Evolutionary conservation across 1,140 invertebrate genomes (phyloP), one percentile per base, ranked within the genome.

Genomic region (Planococcus citri): DNA sequence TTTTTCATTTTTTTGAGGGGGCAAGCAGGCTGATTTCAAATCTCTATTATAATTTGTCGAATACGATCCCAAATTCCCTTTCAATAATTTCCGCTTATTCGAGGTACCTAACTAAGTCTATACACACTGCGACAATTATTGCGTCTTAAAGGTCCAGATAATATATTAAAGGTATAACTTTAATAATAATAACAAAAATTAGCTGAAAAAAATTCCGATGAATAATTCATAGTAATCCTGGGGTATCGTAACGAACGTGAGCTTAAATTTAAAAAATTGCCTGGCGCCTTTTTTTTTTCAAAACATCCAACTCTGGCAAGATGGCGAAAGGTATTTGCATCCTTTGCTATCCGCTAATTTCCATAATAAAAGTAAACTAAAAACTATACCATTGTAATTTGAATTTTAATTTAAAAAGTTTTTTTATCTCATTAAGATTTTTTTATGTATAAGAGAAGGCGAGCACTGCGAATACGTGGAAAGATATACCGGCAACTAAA

Each of bases 391-490:
- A 64, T 64, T 27, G 60, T 64, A 24, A 27, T 64, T 64, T 64
- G 60, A 64, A 64, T 64, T 64, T 64, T 64, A 64, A 64, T 64
- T 64, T 24, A 27, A 64, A 64, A 64, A 64, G 10, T 64, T 64
- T 64, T n/a, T 64, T 64, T 64, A 64, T 64, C 60, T 64, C 10
- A 64, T 64, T 64, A 27, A 64, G 60, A 64, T 64, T 64, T 64
- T 64, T 64, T 64, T 64, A 64, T 12, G 21, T 64, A 20, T 25
- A 64, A 64, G 17, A 58, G 21, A 58, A 58, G 3, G 6, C 51
- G 21, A 4, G 60, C 24, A 25, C 9, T 17, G 17, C 57, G 57
- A 20, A 20, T 25, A 64, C 60, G 17, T 58, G 17, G 17, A 58
- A 58, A 58, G 17, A 58, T 8, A 58, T 58, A n/a, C 4, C 51